Base-by-base conservation (phyloP, 2,888 invertebrate genomes). In the Allygus modestus region DNA sequence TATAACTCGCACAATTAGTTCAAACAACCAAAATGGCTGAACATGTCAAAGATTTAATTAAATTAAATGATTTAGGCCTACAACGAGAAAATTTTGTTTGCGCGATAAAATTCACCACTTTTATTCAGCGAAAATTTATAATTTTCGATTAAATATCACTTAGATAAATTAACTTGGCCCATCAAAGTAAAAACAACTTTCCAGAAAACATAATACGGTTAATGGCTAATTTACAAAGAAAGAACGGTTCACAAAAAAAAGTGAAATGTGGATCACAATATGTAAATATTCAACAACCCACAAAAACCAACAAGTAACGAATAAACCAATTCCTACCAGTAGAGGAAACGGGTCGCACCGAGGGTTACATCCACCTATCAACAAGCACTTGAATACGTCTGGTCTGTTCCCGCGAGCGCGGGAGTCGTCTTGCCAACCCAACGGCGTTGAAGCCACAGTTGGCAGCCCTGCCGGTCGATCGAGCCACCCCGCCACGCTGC, bases 381-480 rank as follows among this genome's bases (percentile, higher is more conserved):
- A 65, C 65, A 28, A 65, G 65, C 65, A 65, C 26, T 28, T 31
- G 54, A 7, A 46, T 58, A 65, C 65, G 65, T 65, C 65, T 65
- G 65, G 12, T 28, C 65, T 65, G 31, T 31, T 31, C 26, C 65
- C 28, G 65, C 28, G 65, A 31, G 31, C 65, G 65, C 65, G 65
- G 65, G 65, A 65, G 65, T 65, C 0, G 17, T 65, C 7, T 15
- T 65, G 20, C 65, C 65, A 65, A 65, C 65, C 9, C 5, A 4
- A 17, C 65, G 65, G 65, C 65, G 65, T 31, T 65, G 65, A 28
- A 65, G n/a, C 65, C 31, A 2, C 17, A 17, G 65, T 65, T 65
- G 65, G 65, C 17, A 65, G 28, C 65, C 15, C 65, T 65, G 65
- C 1, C 65, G 65, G 65, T 65, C 65, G 65, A 65, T 65, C 65